A percentile compares a stretch with the other conserved stretches of the same genome.
phyloP scores from a whole-genome alignment of 37 sponge, comb jelly and placozoan genomes.

The Amphimedon queenslandica region DNA sequence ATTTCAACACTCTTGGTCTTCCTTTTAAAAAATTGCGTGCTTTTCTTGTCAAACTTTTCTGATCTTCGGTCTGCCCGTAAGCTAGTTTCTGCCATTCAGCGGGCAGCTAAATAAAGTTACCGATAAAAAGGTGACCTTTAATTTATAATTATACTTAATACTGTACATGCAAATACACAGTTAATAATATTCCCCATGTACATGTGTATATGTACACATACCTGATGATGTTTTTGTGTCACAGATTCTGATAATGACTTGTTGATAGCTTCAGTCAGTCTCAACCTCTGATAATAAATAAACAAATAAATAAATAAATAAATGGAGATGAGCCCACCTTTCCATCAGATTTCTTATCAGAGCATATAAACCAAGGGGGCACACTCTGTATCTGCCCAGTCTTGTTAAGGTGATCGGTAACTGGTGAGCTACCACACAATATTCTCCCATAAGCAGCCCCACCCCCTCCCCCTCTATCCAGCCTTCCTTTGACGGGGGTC shows the following conservation, averaged over 20 bases:
- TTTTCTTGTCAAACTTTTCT: slow-evolving; percentile 36
- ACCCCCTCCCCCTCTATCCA: too few species aligned
- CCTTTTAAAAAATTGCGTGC: slow-evolving; percentile 38
- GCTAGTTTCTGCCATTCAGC: slow-evolving; percentile 47
- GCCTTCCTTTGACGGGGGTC: background rate
- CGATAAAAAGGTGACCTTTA: background rate
- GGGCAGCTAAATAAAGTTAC: slow-evolving; percentile 20
- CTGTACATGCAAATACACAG: background rate
- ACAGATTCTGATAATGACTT: slow-evolving; percentile 50
- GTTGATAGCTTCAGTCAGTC: slow-evolving; percentile 59
- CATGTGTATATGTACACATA: slow-evolving; percentile 11
- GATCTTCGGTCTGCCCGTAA: slow-evolving; percentile 59
- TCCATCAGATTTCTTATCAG: slow-evolving; percentile 39
- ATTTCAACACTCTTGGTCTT: slow-evolving; percentile 33
- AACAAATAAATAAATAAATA: background rate
- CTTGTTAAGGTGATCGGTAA: slow-evolving; percentile 7
- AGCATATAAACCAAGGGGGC: slow-evolving; percentile 61
- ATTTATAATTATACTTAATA: background rate
- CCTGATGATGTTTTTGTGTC: slow-evolving; percentile 25
- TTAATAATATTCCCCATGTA: background rate
- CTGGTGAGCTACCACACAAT: slow-evolving; percentile 7
- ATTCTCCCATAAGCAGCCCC: background rate
- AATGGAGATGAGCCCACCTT: slow-evolving; percentile 42
- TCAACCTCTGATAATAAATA: slow-evolving; percentile 31
- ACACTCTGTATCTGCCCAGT: slow-evolving; percentile 56